Evolutionary conservation across 2,113 vertebrate species (phyloP), one percentile per base, ranked within the genome.

Genomic region (Heliornis fulica): DNA sequence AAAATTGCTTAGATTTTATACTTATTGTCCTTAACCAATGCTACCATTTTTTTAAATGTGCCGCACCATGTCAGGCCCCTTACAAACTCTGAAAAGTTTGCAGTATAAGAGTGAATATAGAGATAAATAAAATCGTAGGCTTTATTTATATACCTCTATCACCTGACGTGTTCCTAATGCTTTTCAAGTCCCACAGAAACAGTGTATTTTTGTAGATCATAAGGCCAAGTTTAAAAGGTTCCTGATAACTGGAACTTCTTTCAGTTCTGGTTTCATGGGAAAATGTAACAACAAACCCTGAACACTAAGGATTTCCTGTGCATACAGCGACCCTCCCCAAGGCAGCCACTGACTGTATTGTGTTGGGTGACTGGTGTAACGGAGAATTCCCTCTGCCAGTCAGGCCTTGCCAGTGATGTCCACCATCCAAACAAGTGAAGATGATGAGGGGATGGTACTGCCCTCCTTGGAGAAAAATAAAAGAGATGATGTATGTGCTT

Each of bases 231-330:
- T 61, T 1, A 36, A 92, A 94, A 64, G 3, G 15, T 56, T 75
- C 31, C 70, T 78, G 16, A n/a, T 60, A 76, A 59, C 29, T 70
- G 21, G 11, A 22, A 53, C 66, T 79, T 84, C 57, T 84, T 87
- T 91, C 66, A 69, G n/a, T 87, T 89, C 57, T 13, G 11, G 17
- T 95, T 94, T 93, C 61, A 34, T 38, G 25, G 66, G 89, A 91
- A 87, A 84, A 89, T 40, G 16, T 79, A 60, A 40, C 3, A 28
- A 51, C 21, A 72, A 71, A 48, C 38, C 34, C 48, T 28, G 51
- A 77, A 46, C 29, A 18, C 40, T 31, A 46, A 64, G 48, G 48
- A 75, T 68, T 75, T 87, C 80, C 65, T 87, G n/a, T 23, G 21
- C 11, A 26, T 34, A 40, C 14, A 78, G 48, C 64, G 70, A 31